A percentile compares a stretch with the other conserved stretches of the same genome.
Conservation (phyloP, 1,140 invertebrate species). For the Trichonephila clavata region DNA sequence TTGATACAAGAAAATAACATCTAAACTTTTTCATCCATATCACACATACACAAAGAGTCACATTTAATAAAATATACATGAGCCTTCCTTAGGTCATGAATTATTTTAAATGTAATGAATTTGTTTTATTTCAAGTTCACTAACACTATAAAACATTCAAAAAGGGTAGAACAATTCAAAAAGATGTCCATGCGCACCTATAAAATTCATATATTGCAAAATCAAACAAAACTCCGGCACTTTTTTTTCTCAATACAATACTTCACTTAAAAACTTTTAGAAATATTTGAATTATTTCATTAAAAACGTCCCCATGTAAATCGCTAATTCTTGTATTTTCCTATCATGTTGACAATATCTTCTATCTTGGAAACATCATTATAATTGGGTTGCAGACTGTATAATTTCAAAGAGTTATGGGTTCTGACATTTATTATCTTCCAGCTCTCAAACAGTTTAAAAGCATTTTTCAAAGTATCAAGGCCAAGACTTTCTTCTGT, state of each 20-base stretch:
- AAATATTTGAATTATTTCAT: not conserved
- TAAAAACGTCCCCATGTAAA: conserved; percentile 8
- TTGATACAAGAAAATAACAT: conserved; percentile 69
- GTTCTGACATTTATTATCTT: conserved; percentile 56
- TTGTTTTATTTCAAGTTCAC: conserved; percentile 9
- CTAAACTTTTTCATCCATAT: conserved; percentile 8
- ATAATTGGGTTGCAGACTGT: conserved; percentile 55
- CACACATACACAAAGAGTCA: conserved; percentile 36
- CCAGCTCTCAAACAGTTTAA: conserved; percentile 72
- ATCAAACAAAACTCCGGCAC: not conserved
- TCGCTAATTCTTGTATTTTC: conserved; percentile 37
- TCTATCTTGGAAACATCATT: conserved; percentile 50
- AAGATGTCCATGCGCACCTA: not conserved
- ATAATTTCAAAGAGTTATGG: conserved; percentile 35
- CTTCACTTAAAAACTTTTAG: not conserved
- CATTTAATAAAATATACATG: conserved; percentile 24
- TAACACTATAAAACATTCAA: conserved; percentile 15
- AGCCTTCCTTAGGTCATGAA: not conserved
- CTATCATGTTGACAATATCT: conserved; percentile 54
- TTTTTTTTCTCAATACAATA: not conserved
- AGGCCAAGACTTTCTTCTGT: conserved; percentile 69
- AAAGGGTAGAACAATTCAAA: not conserved
- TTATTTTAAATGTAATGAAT: conserved; percentile 48
- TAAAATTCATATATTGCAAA: not conserved
- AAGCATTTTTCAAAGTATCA: conserved; percentile 68